Base-by-base conservation (phyloP, 2,113 vertebrate species). In the Brachypteracias leptosomus region DNA sequence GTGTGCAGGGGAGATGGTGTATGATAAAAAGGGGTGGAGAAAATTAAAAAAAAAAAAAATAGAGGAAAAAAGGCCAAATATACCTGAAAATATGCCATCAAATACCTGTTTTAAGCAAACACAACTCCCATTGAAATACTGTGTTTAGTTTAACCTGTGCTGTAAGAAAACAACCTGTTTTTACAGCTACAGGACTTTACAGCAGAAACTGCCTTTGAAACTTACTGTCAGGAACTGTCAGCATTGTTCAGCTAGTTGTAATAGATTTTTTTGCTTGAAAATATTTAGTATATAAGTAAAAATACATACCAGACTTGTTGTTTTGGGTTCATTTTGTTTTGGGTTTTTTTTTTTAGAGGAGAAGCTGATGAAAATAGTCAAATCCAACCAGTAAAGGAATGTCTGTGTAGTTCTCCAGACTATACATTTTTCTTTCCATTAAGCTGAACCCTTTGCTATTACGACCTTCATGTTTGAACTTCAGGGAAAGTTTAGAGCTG, bases 1-100 rank as follows among this genome's bases (percentile, higher is more conserved):
- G 2, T 38, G 20, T 26, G 6, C 13, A 9, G 5, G 20, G 3
- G 42, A 42, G 9, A 2, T 13, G 18, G 11, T 0, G 2, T 26
- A 31, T 9, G 4, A 17, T 4, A 7, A 54, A 33, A 10, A 33
- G 29, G 7, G 26, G 10, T 65, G 18, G 17, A 33, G 18, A 67
- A 75, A 71, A 67, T 3, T 1, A 58, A 62, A 36, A 12, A 47
- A 63, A 33, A 25, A 10, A 28, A 2, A 0, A 8, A 16, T n/a
- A n/a, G 42, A 42, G 42, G 42, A 25, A 21, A 57, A 58, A 33
- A 16, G 5, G 25, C 49, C 36, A 72, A 55, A 68, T 35, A 38
- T 20, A 2, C 14, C 12, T 31, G 20, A 52, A 59, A 85, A 59
- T 70, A 6, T 29, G 35, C 10, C 57, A 11, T 22, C 49, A 29